phyloP scores from a whole-genome alignment of 2,113 vertebrate species.

The Megaceryle torquata region DNA sequence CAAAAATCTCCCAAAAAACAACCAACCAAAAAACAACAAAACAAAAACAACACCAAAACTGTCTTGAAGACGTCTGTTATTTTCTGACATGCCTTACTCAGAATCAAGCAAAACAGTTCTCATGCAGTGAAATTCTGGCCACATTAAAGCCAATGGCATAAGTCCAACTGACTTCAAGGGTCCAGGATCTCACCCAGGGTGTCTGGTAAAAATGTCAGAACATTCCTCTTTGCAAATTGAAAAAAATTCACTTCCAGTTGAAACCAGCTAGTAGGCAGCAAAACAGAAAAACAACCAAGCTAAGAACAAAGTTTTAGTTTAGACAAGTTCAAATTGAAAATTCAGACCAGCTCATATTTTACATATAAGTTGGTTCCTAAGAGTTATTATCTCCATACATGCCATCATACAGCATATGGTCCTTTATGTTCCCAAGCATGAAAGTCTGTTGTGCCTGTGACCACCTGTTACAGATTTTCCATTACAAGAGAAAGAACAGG shows the following conservation, averaged over 20 bases:
- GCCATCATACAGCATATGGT: conserved; percentile 47
- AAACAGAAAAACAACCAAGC: neutral
- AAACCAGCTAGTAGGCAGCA: neutral
- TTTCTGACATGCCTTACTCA: neutral
- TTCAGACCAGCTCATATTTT: neutral
- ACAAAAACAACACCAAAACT: too few relatives aligned
- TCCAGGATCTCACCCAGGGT: neutral
- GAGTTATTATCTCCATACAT: conserved; percentile 21
- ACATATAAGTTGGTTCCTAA: neutral
- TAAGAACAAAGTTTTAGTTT: neutral
- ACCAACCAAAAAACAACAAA: too few relatives aligned
- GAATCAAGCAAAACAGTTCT: neutral
- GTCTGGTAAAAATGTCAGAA: conserved; percentile 39
- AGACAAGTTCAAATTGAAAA: neutral
- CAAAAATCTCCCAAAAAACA: neutral
- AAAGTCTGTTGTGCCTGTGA: conserved; percentile 54
- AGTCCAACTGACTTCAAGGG: conserved; percentile 40
- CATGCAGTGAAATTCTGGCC: neutral
- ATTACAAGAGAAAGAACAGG: conserved; percentile 50
- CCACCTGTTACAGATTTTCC: conserved; percentile 68
- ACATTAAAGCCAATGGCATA: conserved; percentile 40
- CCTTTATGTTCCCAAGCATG: conserved; percentile 30
- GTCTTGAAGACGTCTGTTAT: neutral
- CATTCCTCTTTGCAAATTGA: neutral
- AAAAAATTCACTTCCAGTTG: neutral